Evolutionary conservation across 2,888 invertebrate species (phyloP).

Genomic region (Ormyrus rosae): DNA sequence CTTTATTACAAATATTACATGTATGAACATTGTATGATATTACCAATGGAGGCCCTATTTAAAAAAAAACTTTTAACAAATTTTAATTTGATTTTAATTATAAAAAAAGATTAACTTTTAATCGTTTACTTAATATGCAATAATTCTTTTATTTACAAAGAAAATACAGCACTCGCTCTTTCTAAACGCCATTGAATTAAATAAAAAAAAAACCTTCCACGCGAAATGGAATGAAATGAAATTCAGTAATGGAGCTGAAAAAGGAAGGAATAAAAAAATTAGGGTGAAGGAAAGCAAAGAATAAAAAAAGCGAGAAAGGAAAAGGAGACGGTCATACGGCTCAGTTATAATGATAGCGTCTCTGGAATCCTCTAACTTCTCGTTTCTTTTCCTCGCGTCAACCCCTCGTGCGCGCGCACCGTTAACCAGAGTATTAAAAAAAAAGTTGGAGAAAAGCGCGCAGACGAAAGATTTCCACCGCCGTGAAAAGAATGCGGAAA

Average conservation of each 20-base stretch:
- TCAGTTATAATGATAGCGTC: slow-evolving; percentile 36
- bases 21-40: too few relatives aligned
- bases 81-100: too few relatives aligned
- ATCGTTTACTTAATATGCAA: too few relatives aligned
- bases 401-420: not conserved
- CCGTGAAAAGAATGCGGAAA: slow-evolving; percentile 23
- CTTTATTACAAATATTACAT: too few relatives aligned
- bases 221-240: slow-evolving; percentile 23
- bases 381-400: slow-evolving; percentile 14
- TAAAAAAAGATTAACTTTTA: too few relatives aligned
- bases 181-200: too few relatives aligned
- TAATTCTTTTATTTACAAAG: too few relatives aligned
- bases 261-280: slow-evolving; percentile 33
- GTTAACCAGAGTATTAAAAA: slow-evolving; percentile 35
- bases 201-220: too few relatives aligned
- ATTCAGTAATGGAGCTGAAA: slow-evolving; percentile 23
- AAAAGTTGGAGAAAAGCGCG: slow-evolving; percentile 6
- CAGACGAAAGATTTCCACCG: not conserved
- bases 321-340: slow-evolving; percentile 26
- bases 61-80: too few relatives aligned
- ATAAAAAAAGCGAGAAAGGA: not conserved
- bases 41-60: too few relatives aligned
- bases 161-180: too few relatives aligned
- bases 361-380: slow-evolving; percentile 24
- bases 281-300: slow-evolving; percentile 16